These are phyloP conservation scores for Stichopus horrens DNA, from an alignment of 53 echinoderm and acorn worm genomes.

Conservation along the genomic window DNA sequence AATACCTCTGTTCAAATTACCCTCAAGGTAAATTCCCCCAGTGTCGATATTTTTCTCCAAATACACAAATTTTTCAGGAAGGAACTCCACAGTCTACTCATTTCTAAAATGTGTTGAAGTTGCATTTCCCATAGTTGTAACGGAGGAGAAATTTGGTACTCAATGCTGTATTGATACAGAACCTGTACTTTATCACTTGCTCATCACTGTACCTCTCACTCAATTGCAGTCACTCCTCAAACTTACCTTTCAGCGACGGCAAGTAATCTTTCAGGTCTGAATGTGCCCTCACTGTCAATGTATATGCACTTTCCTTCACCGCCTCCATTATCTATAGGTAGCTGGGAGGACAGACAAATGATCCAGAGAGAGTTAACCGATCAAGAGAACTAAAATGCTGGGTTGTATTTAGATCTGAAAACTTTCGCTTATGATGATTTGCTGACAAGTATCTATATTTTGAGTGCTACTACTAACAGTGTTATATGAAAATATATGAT, in stretches of 20 bases:
- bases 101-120: too few species aligned
- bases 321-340: slow-evolving; percentile 96
- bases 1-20: too few species aligned
- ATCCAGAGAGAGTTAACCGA: not conserved
- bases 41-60: too few species aligned
- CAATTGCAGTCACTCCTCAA: not conserved
- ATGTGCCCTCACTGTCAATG: slow-evolving; percentile 97
- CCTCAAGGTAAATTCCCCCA: too few species aligned
- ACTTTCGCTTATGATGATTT: not conserved
- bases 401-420: not conserved
- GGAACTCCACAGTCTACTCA: too few species aligned
- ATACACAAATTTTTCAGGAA: too few species aligned
- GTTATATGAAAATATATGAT: not conserved
- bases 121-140: too few species aligned
- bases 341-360: slow-evolving; percentile 48
- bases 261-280: slow-evolving; percentile 89
- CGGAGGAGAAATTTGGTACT: too few species aligned
- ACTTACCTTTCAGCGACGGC: slow-evolving; percentile 95
- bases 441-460: not conserved
- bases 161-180: too few species aligned
- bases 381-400: not conserved
- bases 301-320: slow-evolving; percentile 99
- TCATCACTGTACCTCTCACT: too few species aligned
- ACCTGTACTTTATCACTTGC: too few species aligned
- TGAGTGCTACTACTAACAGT: not conserved